Evolutionary conservation across 2,797 vertebrate genomes (phyloP), one percentile per base, ranked within the genome.

Genomic region (Potorous gilbertii): DNA sequence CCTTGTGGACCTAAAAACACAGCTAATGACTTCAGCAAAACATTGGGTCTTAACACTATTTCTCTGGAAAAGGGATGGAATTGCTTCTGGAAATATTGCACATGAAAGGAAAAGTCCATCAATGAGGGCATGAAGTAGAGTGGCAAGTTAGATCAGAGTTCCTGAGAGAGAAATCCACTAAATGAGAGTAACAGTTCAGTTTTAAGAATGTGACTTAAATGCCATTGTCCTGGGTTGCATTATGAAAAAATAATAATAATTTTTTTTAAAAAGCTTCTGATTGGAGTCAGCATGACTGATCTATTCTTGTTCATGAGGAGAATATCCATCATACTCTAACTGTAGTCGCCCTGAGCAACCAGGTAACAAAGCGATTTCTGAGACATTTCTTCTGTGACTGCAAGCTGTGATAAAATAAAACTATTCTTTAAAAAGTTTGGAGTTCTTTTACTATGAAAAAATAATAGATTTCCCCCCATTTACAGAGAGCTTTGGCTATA

Each of bases 21-120:
- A 94, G 94, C 56, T 54, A 18, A 91, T 59, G 87, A 3, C 50
- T 92, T 96, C 81, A 74, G 27, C 94, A 96, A 29, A 91, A 94
- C 29, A 2, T 66, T 92, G 11, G 90, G 55, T 90, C 56, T 94
- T 91, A 90, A 90, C 28, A 14, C 21, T 96, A 14, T 96, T 97
- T 50, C 87, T 93, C 91, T 24, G 18, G 90, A 95, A 96, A 93
- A 96, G 91, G 92, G 97, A 94, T 2, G 91, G 90, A 93, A 54
- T 96, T 87, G 29, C 62, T 97, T 97, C 56, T 96, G 94, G 96
- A 98, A 89, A 55, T 34, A 50, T 11, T 93, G 92, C 96, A 29
- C 0, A 1, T 50, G n/a, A 93, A 46, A 87, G 40, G 62, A 55
- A 95, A n/a, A 91, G 50, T 74, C 31, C 59, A 50, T 94, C 90